Evolutionary conservation across 2,797 vertebrate species (phyloP).

Genomic region (Linurgus olivaceus): DNA sequence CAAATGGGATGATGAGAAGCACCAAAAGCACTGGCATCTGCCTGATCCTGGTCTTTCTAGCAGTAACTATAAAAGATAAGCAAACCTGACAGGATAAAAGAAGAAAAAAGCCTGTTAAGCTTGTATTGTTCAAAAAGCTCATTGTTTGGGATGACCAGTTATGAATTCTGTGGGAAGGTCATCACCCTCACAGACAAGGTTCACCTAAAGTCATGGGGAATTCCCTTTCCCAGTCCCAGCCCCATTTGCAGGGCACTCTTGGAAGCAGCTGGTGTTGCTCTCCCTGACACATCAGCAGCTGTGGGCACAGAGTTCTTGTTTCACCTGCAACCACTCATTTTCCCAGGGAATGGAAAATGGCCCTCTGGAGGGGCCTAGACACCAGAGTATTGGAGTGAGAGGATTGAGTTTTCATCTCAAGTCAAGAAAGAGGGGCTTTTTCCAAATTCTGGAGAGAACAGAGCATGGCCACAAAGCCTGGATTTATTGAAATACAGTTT

Average conservation of each 20-base stretch:
- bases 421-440: background rate
- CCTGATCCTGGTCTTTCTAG: background rate
- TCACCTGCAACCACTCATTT: background rate
- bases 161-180: background rate
- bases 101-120: background rate
- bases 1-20: background rate
- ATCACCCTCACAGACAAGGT: background rate
- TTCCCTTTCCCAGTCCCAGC: background rate
- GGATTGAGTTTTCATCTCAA: background rate
- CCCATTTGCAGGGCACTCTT: background rate
- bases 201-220: background rate
- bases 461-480: background rate
- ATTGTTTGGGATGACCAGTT: background rate
- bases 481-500: background rate
- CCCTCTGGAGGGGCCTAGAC: fast-evolving
- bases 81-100: background rate
- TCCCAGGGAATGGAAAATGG: background rate
- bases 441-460: background rate
- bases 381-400: background rate
- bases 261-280: background rate
- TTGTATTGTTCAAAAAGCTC: background rate
- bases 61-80: background rate
- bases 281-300: background rate
- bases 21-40: background rate
- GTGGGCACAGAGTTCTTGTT: background rate